These are phyloP conservation scores for Oedothorax gibbosus DNA, from an alignment of 1,140 invertebrate genomes.

Conservation along the genomic window DNA sequence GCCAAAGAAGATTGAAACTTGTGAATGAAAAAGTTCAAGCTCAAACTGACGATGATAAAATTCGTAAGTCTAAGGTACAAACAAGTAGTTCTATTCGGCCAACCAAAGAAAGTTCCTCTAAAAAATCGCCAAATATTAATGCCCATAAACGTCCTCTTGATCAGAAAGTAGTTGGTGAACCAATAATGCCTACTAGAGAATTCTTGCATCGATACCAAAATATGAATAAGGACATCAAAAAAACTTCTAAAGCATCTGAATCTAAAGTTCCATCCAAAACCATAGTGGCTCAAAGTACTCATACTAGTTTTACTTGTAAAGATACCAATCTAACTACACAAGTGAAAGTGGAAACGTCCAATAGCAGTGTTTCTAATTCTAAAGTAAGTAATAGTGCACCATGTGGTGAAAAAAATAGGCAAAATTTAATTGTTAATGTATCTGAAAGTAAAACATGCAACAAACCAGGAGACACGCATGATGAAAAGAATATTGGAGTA, in stretches of 20 bases:
- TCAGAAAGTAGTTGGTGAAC: constrained; percentile 22
- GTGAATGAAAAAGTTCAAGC: constrained; percentile 49
- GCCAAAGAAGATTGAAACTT: constrained; percentile 46
- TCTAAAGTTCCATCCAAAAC: not conserved
- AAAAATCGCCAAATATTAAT: not conserved
- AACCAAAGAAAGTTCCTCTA: not conserved
- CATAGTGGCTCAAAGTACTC: not conserved
- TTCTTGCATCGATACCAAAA: constrained; percentile 32
- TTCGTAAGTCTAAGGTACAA: constrained; percentile 13
- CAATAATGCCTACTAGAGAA: constrained; percentile 28
- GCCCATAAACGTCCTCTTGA: not conserved
- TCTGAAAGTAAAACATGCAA: not conserved
- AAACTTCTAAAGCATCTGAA: not conserved
- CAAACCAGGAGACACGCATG: not conserved
- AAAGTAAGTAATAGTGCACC: not conserved
- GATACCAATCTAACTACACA: not conserved
- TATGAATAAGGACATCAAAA: constrained; percentile 25
- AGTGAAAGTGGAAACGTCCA: not conserved
- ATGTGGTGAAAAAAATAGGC: not conserved
- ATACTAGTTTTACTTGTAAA: not conserved
- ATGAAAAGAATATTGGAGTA: not conserved
- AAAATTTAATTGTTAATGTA: constrained; percentile 19
- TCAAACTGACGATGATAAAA: constrained; percentile 53
- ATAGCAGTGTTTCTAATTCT: not conserved
- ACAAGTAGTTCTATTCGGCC: not conserved